Base-by-base conservation (phyloP, 2,113 vertebrate genomes). In the Nothobranchius furzeri region DNA sequence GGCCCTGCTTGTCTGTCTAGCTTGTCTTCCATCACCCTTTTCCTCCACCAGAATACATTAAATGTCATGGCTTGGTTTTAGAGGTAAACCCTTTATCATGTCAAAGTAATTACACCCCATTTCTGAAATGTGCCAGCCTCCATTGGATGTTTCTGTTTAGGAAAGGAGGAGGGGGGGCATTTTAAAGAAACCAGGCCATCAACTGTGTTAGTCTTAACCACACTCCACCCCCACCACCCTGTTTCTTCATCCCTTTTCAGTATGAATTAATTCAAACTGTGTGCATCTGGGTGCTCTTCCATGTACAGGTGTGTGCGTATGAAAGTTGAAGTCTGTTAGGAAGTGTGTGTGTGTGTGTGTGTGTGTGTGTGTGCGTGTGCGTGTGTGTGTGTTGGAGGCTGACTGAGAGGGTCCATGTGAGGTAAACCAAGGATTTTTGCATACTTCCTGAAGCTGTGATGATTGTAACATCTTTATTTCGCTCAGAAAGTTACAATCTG, bases 241-340 rank as follows among this genome's bases (percentile, higher is more conserved):
- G 79, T 70, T 76, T 43, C 72, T 79, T 53, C 70, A 69, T 79
- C 73, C 76, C 70, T 72, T 50, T 68, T 89, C 82, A 76, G 64
- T 70, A 83, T 86, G 77, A 84, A 82, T 83, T 82, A 75, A 82
- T 82, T 80, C 76, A 73, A 81, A 64, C 62, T 66, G 75, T 49
- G 7, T 82, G 83, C 60, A 75, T 79, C 80, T 30, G 82, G 62
- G 71, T 80, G 83, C 64, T 73, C 3, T 42, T 78, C 61, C 37
- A 15, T 73, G 83, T 75, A 74, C 81, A 82, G 75, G 82, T 83
- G 81, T 73, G 81, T 40, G 70, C 9, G 47, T 57, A 61, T 43
- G 69, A 79, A 78, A 82, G 83, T 85, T 84, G 70, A 36, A 54
- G 58, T 77, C 56, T 40, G 60, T 60, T 54, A 64, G 68, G 4